phyloP scores from a whole-genome alignment of 2,797 vertebrate species.

The Gallirallus australis region DNA sequence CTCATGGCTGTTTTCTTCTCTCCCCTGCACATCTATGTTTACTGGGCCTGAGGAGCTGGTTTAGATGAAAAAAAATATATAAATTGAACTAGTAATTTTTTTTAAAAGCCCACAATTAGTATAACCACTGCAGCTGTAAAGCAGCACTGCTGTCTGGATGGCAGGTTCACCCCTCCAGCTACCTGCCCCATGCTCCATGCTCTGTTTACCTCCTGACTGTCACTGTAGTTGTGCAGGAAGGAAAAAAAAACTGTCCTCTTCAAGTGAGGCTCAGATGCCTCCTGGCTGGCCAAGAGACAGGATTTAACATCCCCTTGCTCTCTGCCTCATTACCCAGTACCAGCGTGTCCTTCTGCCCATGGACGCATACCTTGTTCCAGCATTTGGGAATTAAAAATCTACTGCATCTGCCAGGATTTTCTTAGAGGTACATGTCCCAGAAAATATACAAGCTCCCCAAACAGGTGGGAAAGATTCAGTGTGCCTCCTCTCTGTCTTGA shows the following conservation, averaged over 20 bases:
- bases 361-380: background rate
- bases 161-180: background rate
- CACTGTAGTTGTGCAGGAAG: background rate
- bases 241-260: background rate
- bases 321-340: background rate
- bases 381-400: background rate
- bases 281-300: background rate
- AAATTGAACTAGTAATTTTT: background rate
- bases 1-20: background rate
- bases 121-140: background rate
- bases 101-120: fast-evolving
- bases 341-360: background rate
- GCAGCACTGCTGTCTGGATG: background rate
- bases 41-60: background rate
- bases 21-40: background rate
- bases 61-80: background rate
- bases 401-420: background rate
- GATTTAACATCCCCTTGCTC: background rate
- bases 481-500: background rate
- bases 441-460: background rate
- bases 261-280: background rate
- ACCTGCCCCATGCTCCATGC: background rate
- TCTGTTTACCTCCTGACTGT: background rate
- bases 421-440: background rate
- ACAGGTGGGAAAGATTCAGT: background rate